These are phyloP conservation scores for Callocephalon fimbriatum DNA, from an alignment of 2,113 vertebrate genomes.

Conservation along the genomic window DNA sequence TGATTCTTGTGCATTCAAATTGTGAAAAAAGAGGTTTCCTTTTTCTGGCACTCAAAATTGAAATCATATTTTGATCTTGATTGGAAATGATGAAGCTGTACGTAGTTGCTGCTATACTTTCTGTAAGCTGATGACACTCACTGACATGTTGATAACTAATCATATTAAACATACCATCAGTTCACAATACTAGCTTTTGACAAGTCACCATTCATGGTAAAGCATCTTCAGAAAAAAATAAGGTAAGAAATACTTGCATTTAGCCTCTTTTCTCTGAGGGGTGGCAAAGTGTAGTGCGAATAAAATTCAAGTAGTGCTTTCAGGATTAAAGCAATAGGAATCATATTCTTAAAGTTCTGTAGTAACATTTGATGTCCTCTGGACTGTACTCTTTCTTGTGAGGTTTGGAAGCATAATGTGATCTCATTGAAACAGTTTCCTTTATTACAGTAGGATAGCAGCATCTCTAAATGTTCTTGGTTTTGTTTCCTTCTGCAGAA, in stretches of 20 bases:
- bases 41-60: neutral
- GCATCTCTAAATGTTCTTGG: neutral
- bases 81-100: neutral
- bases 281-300: neutral
- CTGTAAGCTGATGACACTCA: neutral
- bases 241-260: neutral
- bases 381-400: neutral
- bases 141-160: neutral
- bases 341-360: neutral
- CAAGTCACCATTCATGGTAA: neutral
- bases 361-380: neutral
- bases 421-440: neutral
- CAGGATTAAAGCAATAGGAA: neutral
- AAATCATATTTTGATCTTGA: neutral
- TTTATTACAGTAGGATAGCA: neutral
- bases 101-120: neutral
- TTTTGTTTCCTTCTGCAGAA: constrained; percentile 80
- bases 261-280: neutral
- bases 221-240: neutral
- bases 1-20: neutral
- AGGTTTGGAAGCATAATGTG: neutral
- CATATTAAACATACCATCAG: neutral
- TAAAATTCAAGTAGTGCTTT: neutral
- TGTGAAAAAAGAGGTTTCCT: neutral
- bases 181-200: neutral